These are phyloP conservation scores for Rhinolophus ferrumequinum DNA, from an alignment of 2,113 vertebrate species.

Conservation along the genomic window DNA sequence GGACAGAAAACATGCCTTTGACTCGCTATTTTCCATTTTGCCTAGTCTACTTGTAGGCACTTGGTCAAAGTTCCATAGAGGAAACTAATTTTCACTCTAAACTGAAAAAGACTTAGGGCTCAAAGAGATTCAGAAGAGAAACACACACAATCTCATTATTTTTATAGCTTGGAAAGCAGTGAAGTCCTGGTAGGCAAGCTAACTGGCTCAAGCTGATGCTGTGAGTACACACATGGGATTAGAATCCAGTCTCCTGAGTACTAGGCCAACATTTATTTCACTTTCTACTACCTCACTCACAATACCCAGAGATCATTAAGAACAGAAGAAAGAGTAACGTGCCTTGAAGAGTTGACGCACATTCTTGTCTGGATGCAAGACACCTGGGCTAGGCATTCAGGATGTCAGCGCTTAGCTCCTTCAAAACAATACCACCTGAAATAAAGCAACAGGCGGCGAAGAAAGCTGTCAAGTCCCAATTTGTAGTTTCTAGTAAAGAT, in stretches of 20 bases:
- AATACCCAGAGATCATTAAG: slow-evolving; percentile 58
- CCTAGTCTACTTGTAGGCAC: not conserved
- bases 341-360: slow-evolving; percentile 44
- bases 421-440: slow-evolving; percentile 78
- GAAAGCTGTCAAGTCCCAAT: slow-evolving; percentile 66
- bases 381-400: not conserved
- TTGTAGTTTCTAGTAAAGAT: slow-evolving; percentile 36
- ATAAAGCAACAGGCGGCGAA: slow-evolving; percentile 75
- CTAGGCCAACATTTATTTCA: not conserved
- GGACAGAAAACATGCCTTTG: not conserved
- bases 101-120: not conserved
- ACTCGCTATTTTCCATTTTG: not conserved
- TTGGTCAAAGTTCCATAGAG: not conserved
- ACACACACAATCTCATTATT: not conserved
- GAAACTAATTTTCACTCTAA: not conserved
- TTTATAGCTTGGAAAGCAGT: not conserved
- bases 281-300: not conserved
- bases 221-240: not conserved
- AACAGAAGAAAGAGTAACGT: slow-evolving; percentile 22
- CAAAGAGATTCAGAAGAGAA: not conserved
- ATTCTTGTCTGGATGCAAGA: slow-evolving; percentile 52
- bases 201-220: not conserved
- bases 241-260: not conserved
- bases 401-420: slow-evolving; percentile 66
- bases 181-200: not conserved